Percentiles rank a stretch among this genome's conserved stretches.
These are phyloP conservation scores for Melanaphis sacchari DNA, from an alignment of 1,140 invertebrate species.

Conservation along the genomic window DNA sequence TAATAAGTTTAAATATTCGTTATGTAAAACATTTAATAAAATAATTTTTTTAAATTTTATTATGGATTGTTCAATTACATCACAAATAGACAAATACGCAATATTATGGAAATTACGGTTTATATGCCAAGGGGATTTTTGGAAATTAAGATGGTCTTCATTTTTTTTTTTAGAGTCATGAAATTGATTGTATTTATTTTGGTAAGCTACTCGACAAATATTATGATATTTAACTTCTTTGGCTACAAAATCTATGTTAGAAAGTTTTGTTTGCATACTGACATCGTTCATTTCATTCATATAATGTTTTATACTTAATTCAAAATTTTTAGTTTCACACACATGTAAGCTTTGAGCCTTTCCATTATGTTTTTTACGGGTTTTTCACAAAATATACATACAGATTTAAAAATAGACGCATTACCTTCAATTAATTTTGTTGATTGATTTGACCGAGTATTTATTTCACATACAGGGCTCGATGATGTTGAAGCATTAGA, in stretches of 20 bases:
- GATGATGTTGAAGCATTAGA: not conserved
- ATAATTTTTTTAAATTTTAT: not conserved
- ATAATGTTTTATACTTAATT: conserved; percentile 10
- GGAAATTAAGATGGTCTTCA: not conserved
- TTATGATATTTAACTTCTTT: not conserved
- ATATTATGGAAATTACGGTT: not conserved
- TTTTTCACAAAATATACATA: not conserved
- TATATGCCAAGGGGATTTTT: not conserved
- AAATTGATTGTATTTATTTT: conserved; percentile 14
- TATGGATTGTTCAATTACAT: not conserved
- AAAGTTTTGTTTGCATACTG: not conserved
- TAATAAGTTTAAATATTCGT: conserved; percentile 13
- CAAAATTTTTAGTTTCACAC: conserved; percentile 6
- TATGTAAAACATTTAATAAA: conserved; percentile 22
- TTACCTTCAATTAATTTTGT: conserved; percentile 13
- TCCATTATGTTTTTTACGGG: not conserved
- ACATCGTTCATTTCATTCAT: not conserved
- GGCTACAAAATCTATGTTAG: not conserved
- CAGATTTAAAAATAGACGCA: conserved; percentile 16
- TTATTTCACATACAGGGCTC: not conserved
- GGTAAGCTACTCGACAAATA: not conserved
- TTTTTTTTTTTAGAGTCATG: not conserved
- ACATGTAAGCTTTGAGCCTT: not conserved
- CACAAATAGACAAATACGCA: not conserved
- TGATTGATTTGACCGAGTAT: conserved; percentile 11